Conservation (phyloP, 2,797 vertebrate species). For the Onychomys leucogaster region DNA sequence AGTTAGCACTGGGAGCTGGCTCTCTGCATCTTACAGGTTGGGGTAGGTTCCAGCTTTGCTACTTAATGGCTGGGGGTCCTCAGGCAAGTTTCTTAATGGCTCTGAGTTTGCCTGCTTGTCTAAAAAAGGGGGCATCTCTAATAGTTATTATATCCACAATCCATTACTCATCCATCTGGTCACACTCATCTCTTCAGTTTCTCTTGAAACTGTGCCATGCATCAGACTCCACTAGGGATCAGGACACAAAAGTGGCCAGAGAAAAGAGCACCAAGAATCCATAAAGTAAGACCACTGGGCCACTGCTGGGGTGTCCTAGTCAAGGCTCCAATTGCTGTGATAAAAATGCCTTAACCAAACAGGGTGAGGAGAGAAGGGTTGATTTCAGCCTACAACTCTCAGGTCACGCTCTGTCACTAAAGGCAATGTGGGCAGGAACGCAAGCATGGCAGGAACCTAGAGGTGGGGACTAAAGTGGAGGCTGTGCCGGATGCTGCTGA, state of each 20-base stretch:
- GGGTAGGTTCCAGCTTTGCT: background rate
- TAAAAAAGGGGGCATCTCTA: background rate
- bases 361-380: background rate
- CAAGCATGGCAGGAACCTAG: background rate
- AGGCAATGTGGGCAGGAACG: background rate
- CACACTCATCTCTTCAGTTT: background rate
- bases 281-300: background rate
- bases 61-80: background rate
- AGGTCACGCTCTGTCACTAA: background rate
- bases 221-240: background rate
- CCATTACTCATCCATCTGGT: background rate
- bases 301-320: background rate
- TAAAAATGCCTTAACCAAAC: background rate
- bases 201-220: background rate
- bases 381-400: background rate
- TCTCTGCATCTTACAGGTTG: background rate
- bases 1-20: background rate
- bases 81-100: background rate
- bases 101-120: background rate
- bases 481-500: background rate
- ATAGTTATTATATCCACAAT: no score
- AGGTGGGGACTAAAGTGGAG: background rate
- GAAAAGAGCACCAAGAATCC: background rate
- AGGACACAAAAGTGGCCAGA: background rate
- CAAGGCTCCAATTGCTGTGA: background rate